Evolutionary conservation across 2,888 invertebrate species (phyloP).

Genomic region (Hartigia nigra): DNA sequence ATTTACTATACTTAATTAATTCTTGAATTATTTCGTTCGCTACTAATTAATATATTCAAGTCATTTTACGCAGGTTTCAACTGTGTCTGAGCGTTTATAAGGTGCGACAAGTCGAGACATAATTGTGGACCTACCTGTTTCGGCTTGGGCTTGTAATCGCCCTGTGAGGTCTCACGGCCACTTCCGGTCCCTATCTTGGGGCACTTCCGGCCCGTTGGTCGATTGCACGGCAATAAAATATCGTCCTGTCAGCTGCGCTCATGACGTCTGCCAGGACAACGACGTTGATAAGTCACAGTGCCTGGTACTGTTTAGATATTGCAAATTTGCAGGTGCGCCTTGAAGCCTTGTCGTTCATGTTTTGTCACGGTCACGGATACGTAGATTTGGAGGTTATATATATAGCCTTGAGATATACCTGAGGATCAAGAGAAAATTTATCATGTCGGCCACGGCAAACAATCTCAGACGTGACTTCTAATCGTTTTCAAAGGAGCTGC

Average conservation of each 20-base stretch:
- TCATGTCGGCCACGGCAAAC: neutral
- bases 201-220: conserved; percentile 56
- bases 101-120: neutral
- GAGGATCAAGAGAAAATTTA: neutral
- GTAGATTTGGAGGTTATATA: neutral
- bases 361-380: neutral
- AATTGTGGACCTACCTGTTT: neutral
- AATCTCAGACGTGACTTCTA: neutral
- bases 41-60: neutral
- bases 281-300: conserved; percentile 1
- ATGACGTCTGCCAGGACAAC: neutral
- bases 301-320: neutral
- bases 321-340: neutral
- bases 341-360: neutral
- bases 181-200: conserved; percentile 51
- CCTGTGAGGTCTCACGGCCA: conserved; percentile 43
- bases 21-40: neutral
- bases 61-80: neutral
- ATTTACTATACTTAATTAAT: neutral
- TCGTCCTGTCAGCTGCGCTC: conserved; percentile 51
- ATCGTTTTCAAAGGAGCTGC: neutral
- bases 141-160: conserved; percentile 6
- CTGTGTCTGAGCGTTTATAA: neutral
- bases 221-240: conserved; percentile 57
- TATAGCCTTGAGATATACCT: neutral